Percentiles rank a stretch among this genome's conserved stretches.
These are phyloP conservation scores for Cynopterus brachyotis DNA, from an alignment of 2,113 vertebrate species.

Conservation along the genomic window DNA sequence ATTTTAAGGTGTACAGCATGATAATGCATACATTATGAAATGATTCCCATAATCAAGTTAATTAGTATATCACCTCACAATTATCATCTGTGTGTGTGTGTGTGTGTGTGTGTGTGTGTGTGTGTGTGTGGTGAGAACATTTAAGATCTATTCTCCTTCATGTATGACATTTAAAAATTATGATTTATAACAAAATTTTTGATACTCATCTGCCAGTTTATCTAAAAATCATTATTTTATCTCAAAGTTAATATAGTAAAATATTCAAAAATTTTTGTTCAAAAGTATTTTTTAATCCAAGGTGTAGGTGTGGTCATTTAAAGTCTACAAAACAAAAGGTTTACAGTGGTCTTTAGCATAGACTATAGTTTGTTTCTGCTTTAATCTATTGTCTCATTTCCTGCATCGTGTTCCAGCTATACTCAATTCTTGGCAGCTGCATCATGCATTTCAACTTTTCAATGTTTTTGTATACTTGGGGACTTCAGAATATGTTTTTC, in stretches of 20 bases:
- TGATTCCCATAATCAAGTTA: not conserved
- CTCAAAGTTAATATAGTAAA: not conserved
- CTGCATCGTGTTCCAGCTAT: no score
- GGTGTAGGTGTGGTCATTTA: not conserved
- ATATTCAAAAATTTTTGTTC: not conserved
- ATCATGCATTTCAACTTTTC: not conserved
- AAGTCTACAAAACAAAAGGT: not conserved
- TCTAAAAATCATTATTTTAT: not conserved
- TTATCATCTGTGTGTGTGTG: not conserved
- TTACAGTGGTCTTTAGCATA: not conserved
- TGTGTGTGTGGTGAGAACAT: not conserved
- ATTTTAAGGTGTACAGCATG: not conserved
- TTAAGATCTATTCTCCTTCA: not conserved
- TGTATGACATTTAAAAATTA: not conserved
- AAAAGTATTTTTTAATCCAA: not conserved
- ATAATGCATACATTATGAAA: not conserved
- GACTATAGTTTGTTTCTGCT: not conserved
- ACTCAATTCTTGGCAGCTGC: not conserved
- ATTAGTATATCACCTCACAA: not conserved
- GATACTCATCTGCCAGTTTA: not conserved
- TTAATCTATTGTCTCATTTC: not conserved
- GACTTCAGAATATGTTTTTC: not conserved
- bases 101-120: not conserved
- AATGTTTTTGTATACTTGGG: not conserved
- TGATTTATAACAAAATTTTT: not conserved